phyloP scores from a whole-genome alignment of 2,888 invertebrate genomes.

The Lasioglossum vierecki region DNA sequence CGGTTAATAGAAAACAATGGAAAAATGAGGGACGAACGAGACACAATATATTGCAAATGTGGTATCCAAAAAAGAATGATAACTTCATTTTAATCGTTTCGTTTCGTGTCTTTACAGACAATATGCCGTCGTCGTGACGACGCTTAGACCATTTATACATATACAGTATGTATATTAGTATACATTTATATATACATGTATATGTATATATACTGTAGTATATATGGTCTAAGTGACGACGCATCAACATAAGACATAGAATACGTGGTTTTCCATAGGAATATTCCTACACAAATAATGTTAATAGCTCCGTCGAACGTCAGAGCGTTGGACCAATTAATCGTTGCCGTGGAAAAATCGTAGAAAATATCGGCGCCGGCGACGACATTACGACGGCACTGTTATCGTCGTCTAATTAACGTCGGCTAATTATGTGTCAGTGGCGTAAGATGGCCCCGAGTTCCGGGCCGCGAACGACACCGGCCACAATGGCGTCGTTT shows the following conservation, averaged over 20 bases:
- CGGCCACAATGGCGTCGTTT: constrained; percentile 15
- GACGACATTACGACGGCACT: constrained; percentile 32
- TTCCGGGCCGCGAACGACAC: constrained; percentile 22
- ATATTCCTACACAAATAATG: neutral
- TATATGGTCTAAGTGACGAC: too few relatives aligned
- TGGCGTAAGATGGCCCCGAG: constrained; percentile 26
- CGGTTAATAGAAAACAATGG: neutral
- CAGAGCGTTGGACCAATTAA: neutral
- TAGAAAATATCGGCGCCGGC: constrained; percentile 29
- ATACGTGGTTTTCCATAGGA: too few relatives aligned
- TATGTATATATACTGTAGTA: too few relatives aligned
- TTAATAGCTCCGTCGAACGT: neutral
- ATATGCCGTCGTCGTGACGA: too few relatives aligned
- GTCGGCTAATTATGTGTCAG: constrained; percentile 49
- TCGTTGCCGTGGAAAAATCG: constrained; percentile 13
- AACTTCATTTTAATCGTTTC: too few relatives aligned
- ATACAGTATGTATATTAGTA: too few relatives aligned
- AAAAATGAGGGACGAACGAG: neutral
- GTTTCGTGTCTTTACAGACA: too few relatives aligned
- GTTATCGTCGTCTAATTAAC: constrained; percentile 52
- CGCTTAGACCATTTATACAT: too few relatives aligned
- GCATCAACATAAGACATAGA: too few relatives aligned
- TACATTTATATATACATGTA: too few relatives aligned
- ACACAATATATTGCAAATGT: neutral
- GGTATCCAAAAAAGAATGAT: too few relatives aligned